These are phyloP conservation scores for Melanogrammus aeglefinus DNA, from an alignment of 2,797 vertebrate genomes.

Conservation along the genomic window DNA sequence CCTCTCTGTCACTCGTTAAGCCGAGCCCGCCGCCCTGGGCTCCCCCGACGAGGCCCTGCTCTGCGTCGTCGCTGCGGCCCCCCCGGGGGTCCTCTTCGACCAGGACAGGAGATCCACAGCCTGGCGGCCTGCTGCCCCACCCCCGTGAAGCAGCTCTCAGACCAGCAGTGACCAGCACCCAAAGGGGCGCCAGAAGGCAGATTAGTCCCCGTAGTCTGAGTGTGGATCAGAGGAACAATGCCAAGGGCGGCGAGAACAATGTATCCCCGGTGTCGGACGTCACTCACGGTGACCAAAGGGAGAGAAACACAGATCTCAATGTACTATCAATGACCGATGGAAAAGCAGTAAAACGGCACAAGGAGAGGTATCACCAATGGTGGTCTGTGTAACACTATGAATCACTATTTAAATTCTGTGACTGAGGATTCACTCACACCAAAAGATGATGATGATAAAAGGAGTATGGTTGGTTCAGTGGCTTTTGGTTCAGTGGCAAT, in stretches of 20 bases:
- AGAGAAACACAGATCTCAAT: neutral
- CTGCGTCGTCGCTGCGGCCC: neutral
- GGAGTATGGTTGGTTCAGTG: slow-evolving; percentile 10
- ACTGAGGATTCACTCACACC: neutral
- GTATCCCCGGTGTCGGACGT: neutral
- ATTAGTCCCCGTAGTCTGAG: neutral
- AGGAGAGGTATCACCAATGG: neutral
- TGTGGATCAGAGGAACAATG: neutral
- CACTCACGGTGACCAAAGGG: neutral
- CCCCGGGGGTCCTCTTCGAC: neutral
- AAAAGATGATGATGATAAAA: neutral
- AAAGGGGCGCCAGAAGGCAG: neutral
- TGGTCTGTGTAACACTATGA: neutral
- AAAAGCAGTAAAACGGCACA: neutral
- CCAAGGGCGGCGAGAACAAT: neutral
- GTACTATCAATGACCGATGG: neutral
- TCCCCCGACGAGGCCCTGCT: slow-evolving; percentile 13
- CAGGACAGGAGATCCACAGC: slow-evolving; percentile 12
- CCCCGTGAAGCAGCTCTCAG: slow-evolving; percentile 13
- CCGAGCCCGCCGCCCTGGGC: slow-evolving; percentile 37
- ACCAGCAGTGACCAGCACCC: slow-evolving; percentile 13
- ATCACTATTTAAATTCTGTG: slow-evolving; percentile 11
- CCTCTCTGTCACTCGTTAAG: slow-evolving; percentile 16
- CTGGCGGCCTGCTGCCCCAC: neutral
- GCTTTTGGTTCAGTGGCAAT: slow-evolving; percentile 12